Conservation (phyloP, 2,113 vertebrate species). For the Gymnogyps californianus region DNA sequence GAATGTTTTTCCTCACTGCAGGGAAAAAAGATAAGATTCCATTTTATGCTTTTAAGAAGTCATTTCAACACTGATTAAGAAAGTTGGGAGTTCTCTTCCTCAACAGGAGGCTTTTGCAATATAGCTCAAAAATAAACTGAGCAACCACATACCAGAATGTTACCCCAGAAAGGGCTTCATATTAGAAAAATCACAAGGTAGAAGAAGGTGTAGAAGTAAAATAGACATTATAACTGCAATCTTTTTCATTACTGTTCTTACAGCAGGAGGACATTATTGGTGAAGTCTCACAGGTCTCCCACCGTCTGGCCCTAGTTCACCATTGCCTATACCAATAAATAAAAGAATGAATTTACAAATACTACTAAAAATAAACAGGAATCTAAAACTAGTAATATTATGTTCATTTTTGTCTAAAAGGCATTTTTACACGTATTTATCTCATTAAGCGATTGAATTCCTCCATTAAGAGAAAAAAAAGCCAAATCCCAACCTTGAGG, state of each 20-base stretch:
- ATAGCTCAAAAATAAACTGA: neutral
- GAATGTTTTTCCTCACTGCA: neutral
- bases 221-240: neutral
- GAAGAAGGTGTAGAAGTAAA: neutral
- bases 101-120: neutral
- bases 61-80: neutral
- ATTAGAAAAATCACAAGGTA: neutral
- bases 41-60: neutral
- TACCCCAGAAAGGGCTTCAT: neutral
- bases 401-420: neutral
- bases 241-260: neutral
- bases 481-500: neutral
- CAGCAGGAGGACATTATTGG: neutral
- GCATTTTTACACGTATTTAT: neutral
- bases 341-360: neutral
- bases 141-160: neutral
- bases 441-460: neutral
- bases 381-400: neutral
- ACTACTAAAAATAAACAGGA: neutral
- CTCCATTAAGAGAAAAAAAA: neutral
- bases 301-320: neutral
- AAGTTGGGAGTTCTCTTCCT: neutral
- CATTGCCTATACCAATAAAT: neutral
- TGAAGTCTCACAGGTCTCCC: neutral
- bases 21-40: neutral